A percentile compares a stretch with the other conserved stretches of the same genome.
Evolutionary conservation across 2,888 invertebrate genomes (phyloP).

Genomic region (Falcaria lacertinaria): DNA sequence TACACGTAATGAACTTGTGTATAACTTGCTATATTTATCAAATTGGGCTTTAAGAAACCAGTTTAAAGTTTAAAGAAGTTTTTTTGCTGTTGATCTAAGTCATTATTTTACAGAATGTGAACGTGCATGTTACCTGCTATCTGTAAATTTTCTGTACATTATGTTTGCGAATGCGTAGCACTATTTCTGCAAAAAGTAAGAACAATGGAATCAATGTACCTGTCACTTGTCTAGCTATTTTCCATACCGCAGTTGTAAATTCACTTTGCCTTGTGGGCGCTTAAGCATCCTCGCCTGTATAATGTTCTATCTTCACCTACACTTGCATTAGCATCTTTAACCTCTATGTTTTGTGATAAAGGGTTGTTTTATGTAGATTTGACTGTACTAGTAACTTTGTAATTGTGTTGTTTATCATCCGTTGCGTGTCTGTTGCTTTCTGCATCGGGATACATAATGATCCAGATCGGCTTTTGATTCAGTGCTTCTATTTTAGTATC

Average conservation of each 20-base stretch:
- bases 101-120: no score
- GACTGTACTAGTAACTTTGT: not conserved
- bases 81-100: no score
- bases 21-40: not conserved
- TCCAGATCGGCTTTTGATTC: slow-evolving; percentile 35
- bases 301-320: slow-evolving; percentile 1
- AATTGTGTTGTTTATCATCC: slow-evolving; percentile 10
- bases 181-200: slow-evolving; percentile 23
- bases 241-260: slow-evolving; percentile 8
- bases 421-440: slow-evolving; percentile 10
- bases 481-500: slow-evolving; percentile 36
- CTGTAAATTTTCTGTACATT: no score
- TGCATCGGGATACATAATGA: slow-evolving; percentile 27
- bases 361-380: not conserved
- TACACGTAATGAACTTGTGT: slow-evolving; percentile 1
- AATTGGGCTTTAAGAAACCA: no score
- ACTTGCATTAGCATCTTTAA: not conserved
- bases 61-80: no score
- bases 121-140: no score
- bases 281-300: slow-evolving; percentile 3
- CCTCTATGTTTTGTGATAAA: not conserved
- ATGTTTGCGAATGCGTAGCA: slow-evolving; percentile 7
- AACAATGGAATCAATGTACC: slow-evolving; percentile 46
- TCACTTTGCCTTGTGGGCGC: slow-evolving; percentile 9
- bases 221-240: slow-evolving; percentile 31